Evolutionary conservation across 2,797 vertebrate species (phyloP), one percentile per base, ranked within the genome.

Genomic region (Characodon lateralis): DNA sequence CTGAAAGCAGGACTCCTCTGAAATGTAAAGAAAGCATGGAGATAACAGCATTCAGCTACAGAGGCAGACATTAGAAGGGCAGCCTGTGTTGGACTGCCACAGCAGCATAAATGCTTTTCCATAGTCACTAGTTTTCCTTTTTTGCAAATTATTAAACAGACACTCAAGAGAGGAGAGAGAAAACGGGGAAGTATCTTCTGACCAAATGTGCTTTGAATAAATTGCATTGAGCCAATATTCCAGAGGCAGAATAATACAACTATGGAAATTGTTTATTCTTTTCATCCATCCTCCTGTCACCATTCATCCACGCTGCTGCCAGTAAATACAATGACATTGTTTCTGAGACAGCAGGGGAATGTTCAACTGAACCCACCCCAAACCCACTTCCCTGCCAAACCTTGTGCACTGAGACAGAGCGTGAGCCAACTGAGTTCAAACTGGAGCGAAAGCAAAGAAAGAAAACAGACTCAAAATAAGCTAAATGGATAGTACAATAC

Each of bases 321-420:
- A 92, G 88, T 82, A 85, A 89, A 91, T 87, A 89, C 88, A 92
- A 90, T 90, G 83, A 92, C 90, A 91, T 88, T 83, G 85, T 90
- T 88, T 90, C 79, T 80, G 84, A 89, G 91, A 90, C 91, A 89
- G 85, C 88, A 85, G 88, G 89, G 85, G 85, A 88, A 91, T 86
- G 84, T 87, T 89, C 83, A 89, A 81, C 84, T 86, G 85, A 92
- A 89, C 85, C 88, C 76, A 55, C 89, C 85, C 79, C 66, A 74
- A 80, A 89, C 66, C 76, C 82, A 74, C 35, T 28, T 85, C 53
- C 73, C 78, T 83, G 87, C 88, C 88, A 90, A 89, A 77, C 79
- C 71, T 79, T 46, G 79, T 75, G 80, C 86, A 79, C 77, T 22
- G 76, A 86, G 83, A 78, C 70, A 28, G 81, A 39, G 63, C 77